These are phyloP conservation scores for Psix sp. DNA, from an alignment of 1,140 invertebrate genomes.

Conservation along the genomic window DNA sequence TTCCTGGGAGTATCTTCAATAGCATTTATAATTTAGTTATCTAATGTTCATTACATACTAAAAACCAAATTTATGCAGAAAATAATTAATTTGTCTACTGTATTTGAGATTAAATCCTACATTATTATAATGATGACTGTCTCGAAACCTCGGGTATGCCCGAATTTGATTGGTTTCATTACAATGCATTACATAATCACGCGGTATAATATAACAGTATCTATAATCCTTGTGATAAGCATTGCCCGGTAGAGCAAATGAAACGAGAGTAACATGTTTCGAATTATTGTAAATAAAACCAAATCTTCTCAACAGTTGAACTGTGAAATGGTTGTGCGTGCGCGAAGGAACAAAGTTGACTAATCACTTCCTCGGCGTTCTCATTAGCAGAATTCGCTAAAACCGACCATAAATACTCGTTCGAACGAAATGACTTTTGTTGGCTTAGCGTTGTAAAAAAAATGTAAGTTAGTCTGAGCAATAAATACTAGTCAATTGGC, in stretches of 20 bases:
- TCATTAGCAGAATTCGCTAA: slow-evolving; percentile 29
- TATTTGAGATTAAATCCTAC: no score
- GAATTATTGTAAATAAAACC: slow-evolving; percentile 42
- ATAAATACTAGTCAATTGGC: slow-evolving; percentile 36
- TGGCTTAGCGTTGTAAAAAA: slow-evolving; percentile 11
- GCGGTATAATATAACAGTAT: slow-evolving; percentile 20
- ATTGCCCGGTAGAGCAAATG: slow-evolving; percentile 26
- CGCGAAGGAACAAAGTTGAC: slow-evolving; percentile 19
- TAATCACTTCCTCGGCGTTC: slow-evolving; percentile 32
- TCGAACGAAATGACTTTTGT: slow-evolving; percentile 26
- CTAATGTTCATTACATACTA: no score
- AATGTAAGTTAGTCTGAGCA: not conserved
- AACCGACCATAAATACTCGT: slow-evolving; percentile 20
- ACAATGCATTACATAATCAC: slow-evolving; percentile 27
- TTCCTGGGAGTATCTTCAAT: no score
- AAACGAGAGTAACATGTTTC: slow-evolving; percentile 27
- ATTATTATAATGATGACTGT: no score
- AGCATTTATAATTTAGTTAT: no score
- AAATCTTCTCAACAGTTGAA: slow-evolving; percentile 40
- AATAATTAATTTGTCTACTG: no score
- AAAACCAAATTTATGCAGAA: no score
- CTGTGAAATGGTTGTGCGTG: slow-evolving; percentile 3
- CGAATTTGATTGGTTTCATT: no score
- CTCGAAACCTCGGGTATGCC: no score
- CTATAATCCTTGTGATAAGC: no score